These are phyloP conservation scores for Rhinoraja longicauda DNA, from an alignment of 2,797 vertebrate genomes.

Conservation along the genomic window DNA sequence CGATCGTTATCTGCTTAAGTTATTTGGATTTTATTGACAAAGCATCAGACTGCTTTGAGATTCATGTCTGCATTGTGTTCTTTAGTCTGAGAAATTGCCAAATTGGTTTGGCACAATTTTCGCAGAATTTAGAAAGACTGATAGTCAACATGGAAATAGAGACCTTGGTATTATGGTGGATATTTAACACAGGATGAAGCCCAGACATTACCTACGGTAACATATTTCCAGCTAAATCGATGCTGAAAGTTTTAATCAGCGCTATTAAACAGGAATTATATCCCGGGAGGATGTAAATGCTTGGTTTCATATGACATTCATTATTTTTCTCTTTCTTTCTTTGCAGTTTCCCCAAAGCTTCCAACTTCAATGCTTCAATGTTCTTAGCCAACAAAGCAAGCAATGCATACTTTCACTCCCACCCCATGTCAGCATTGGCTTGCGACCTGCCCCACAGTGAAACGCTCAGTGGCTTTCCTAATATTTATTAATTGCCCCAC, in stretches of 20 bases:
- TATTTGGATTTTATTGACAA: not conserved
- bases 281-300: not conserved
- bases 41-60: not conserved
- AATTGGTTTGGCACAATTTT: not conserved
- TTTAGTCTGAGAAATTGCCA: not conserved
- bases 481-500: not conserved
- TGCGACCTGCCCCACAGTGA: not conserved
- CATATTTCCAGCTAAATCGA: slow-evolving; percentile 14
- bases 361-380: not conserved
- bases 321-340: not conserved
- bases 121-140: not conserved
- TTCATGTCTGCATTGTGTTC: not conserved
- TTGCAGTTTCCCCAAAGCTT: not conserved
- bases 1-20: not conserved
- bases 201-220: slow-evolving; percentile 2
- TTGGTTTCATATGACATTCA: slow-evolving; percentile 15
- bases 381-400: not conserved
- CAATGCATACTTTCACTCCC: not conserved
- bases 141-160: not conserved
- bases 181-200: slow-evolving; percentile 11
- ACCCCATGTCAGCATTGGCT: not conserved
- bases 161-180: not conserved
- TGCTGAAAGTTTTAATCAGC: not conserved
- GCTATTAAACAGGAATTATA: not conserved
- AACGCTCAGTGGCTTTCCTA: not conserved